Conservation (phyloP, 2,888 invertebrate genomes). For the Ectemnius cavifrons region DNA sequence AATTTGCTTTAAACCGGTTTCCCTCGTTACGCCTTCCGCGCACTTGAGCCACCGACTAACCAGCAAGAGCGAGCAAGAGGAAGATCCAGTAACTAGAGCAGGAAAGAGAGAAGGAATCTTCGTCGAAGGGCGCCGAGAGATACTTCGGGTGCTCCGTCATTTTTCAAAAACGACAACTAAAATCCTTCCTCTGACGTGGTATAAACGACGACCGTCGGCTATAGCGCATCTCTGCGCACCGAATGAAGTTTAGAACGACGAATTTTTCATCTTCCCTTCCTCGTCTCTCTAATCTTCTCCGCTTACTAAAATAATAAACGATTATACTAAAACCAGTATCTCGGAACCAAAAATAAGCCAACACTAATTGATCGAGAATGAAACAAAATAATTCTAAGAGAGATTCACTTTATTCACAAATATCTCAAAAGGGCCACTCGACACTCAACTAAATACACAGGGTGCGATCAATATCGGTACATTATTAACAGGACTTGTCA, state of each 20-base stretch:
- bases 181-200: background rate
- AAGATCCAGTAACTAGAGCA: background rate
- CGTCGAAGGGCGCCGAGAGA: background rate
- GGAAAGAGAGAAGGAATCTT: background rate
- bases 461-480: background rate
- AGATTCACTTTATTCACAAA: too few species aligned
- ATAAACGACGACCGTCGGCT: background rate
- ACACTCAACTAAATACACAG: too few species aligned
- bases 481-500: conserved; percentile 4
- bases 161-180: conserved; percentile 2
- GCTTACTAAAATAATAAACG: too few species aligned
- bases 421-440: too few species aligned
- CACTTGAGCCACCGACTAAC: background rate
- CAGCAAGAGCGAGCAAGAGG: background rate
- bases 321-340: too few species aligned
- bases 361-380: too few species aligned
- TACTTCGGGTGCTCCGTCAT: background rate
- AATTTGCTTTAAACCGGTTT: conserved; percentile 6
- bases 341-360: too few species aligned
- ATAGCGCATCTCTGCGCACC: too few species aligned
- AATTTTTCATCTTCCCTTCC: too few species aligned
- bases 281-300: too few species aligned
- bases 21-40: background rate
- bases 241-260: too few species aligned
- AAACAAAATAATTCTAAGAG: too few species aligned